Conservation (phyloP, 2,797 vertebrate species). For the Pseudopleuronectes americanus region DNA sequence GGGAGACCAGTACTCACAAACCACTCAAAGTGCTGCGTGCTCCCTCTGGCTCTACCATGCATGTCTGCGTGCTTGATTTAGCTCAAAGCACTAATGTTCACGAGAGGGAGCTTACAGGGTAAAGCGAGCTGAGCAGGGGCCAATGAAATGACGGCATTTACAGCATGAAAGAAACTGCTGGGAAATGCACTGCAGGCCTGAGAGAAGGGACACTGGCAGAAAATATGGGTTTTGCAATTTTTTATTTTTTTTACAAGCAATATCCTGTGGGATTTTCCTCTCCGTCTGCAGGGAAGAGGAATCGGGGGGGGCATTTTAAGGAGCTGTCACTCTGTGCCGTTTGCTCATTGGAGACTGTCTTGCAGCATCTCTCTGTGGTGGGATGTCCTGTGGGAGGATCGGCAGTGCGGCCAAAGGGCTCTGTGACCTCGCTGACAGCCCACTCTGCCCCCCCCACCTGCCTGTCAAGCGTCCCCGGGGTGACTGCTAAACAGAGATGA, state of each 20-base stretch:
- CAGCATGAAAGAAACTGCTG: constrained; percentile 38
- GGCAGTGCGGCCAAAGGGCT: constrained; percentile 36
- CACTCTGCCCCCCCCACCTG: constrained; percentile 42
- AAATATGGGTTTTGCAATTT: constrained; percentile 44
- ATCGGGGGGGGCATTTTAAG: constrained; percentile 54
- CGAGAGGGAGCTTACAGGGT: constrained; percentile 38
- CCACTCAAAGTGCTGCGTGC: constrained; percentile 34
- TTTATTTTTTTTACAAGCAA: constrained; percentile 45
- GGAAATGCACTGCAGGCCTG: constrained; percentile 51
- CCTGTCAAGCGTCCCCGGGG: constrained; percentile 53
- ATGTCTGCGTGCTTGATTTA: constrained; percentile 61
- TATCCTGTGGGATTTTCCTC: constrained; percentile 51
- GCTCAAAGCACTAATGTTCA: constrained; percentile 61
- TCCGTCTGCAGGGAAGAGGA: constrained; percentile 33
- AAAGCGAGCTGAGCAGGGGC: constrained; percentile 43
- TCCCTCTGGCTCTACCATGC: constrained; percentile 38
- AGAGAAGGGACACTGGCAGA: constrained; percentile 36
- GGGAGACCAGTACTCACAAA: constrained; percentile 13
- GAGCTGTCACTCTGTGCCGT: constrained; percentile 56
- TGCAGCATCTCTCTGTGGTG: constrained; percentile 44
- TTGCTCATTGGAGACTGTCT: constrained; percentile 52
- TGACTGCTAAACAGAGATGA: constrained; percentile 54
- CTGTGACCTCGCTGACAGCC: constrained; percentile 60
- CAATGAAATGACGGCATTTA: constrained; percentile 62
- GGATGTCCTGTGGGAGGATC: constrained; percentile 36